Evolutionary conservation across 1,140 invertebrate genomes (phyloP).

Genomic region (Halesus radiatus): DNA sequence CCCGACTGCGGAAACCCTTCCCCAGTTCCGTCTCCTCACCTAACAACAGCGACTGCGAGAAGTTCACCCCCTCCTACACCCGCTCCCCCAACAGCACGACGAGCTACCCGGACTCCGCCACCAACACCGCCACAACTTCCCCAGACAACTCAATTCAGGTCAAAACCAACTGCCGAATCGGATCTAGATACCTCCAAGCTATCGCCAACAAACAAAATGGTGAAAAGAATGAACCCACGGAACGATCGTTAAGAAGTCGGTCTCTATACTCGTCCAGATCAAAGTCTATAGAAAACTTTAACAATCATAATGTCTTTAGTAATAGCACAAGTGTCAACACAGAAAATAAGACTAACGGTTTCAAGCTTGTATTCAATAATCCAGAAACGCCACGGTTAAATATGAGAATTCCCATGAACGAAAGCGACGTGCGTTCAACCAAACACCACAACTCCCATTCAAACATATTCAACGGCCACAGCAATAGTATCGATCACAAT

Average conservation of each 20-base stretch:
- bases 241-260: slow-evolving; percentile 60
- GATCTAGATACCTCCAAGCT: slow-evolving; percentile 68
- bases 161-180: slow-evolving; percentile 65
- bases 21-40: slow-evolving; percentile 44
- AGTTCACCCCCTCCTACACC: slow-evolving; percentile 60
- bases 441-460: slow-evolving; percentile 68
- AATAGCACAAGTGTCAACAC: background rate
- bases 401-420: slow-evolving; percentile 57
- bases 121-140: background rate
- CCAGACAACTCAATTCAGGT: slow-evolving; percentile 35
- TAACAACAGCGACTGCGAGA: slow-evolving; percentile 39
- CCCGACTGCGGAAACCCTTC: slow-evolving; percentile 32
- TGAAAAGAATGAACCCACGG: slow-evolving; percentile 61
- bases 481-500: slow-evolving; percentile 58
- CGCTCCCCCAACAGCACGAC: slow-evolving; percentile 36
- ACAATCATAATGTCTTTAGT: slow-evolving; percentile 44
- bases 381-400: background rate
- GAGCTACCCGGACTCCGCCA: background rate
- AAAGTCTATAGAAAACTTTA: slow-evolving; percentile 68
- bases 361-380: slow-evolving; percentile 24
- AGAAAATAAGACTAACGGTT: slow-evolving; percentile 19
- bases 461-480: slow-evolving; percentile 65
- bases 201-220: slow-evolving; percentile 61
- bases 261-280: slow-evolving; percentile 63
- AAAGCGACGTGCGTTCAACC: slow-evolving; percentile 61